These are phyloP conservation scores for Ciconia maguari DNA, from an alignment of 2,113 vertebrate genomes.

Conservation along the genomic window DNA sequence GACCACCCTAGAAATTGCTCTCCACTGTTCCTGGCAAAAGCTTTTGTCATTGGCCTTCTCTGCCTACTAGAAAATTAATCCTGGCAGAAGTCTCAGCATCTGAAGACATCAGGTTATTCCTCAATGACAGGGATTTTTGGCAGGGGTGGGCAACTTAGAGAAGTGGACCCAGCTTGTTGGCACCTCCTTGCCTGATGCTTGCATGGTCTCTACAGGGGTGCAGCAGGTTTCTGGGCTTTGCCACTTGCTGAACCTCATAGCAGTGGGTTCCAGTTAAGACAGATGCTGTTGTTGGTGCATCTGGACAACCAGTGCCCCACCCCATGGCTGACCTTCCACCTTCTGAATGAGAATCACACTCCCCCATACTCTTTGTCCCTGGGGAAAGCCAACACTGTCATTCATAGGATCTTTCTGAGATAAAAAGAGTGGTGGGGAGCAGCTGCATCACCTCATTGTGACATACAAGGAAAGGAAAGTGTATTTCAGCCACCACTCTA, in stretches of 20 bases:
- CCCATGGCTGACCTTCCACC: not conserved
- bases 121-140: not conserved
- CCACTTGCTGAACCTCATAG: accelerated
- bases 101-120: not conserved
- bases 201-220: not conserved
- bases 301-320: not conserved
- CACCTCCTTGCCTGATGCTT: not conserved
- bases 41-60: not conserved
- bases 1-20: not conserved
- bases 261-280: not conserved
- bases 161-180: not conserved
- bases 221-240: not conserved
- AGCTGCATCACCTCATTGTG: not conserved
- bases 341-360: not conserved
- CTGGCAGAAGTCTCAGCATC: not conserved
- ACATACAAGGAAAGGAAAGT: not conserved
- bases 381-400: not conserved
- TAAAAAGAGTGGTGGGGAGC: accelerated
- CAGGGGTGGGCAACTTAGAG: not conserved
- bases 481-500: not conserved
- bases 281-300: not conserved
- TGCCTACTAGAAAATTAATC: not conserved
- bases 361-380: not conserved
- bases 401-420: not conserved
- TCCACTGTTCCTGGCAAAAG: not conserved